Evolutionary conservation across 2,797 vertebrate species (phyloP).

Genomic region (Urocyon cinereoargenteus): DNA sequence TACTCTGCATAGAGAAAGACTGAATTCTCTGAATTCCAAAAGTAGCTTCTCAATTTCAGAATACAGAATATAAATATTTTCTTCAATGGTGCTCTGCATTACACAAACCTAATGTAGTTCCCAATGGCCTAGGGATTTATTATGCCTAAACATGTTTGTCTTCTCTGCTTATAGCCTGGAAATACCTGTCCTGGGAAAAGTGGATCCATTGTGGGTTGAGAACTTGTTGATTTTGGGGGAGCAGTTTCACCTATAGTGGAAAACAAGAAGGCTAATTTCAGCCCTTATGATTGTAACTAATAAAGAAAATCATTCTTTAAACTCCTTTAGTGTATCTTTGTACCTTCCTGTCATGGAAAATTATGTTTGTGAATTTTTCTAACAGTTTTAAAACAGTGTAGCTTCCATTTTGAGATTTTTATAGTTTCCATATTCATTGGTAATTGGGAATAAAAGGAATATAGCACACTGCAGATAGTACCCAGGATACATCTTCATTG

Average conservation of each 20-base stretch:
- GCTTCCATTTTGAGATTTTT: neutral
- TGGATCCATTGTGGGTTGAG: neutral
- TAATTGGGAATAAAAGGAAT: neutral
- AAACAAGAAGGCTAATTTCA: neutral
- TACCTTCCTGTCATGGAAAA: neutral
- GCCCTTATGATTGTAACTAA: neutral
- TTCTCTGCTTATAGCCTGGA: neutral
- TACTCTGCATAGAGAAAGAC: neutral
- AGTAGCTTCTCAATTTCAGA: neutral
- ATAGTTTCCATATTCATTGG: neutral
- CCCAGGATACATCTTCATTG: neutral
- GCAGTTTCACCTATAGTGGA: neutral
- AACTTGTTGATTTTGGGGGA: neutral
- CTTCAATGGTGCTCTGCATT: neutral
- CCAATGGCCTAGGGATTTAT: neutral
- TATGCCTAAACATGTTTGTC: neutral
- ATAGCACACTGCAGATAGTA: neutral
- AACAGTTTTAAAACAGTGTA: neutral
- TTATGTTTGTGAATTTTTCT: neutral
- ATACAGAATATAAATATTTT: neutral
- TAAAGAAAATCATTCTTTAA: neutral
- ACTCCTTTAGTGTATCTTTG: neutral
- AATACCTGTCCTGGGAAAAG: neutral
- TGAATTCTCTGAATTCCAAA: conserved; percentile 20
- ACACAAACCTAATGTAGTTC: neutral